phyloP scores from a whole-genome alignment of 1,140 invertebrate genomes.

The Apis cerana region DNA sequence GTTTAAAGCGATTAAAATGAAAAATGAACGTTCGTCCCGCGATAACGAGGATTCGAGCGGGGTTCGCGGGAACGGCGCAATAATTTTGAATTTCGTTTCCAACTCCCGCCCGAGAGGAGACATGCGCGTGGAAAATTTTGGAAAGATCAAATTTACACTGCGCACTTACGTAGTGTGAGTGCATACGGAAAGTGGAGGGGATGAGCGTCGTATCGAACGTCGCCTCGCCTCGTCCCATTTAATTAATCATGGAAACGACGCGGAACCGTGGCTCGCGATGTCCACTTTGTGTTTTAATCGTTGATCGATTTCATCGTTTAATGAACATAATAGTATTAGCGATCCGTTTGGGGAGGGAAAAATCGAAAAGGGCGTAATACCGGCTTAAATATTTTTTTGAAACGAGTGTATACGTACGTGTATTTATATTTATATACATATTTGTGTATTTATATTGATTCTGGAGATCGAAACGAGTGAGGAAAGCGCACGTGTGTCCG shows the following conservation, averaged over 20 bases:
- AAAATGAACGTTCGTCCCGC: constrained; percentile 38
- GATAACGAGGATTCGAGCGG: constrained; percentile 47
- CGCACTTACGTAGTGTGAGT: background rate
- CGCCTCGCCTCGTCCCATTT: constrained; percentile 18
- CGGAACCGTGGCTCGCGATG: constrained; percentile 7
- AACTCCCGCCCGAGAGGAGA: no score
- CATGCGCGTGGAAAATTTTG: no score
- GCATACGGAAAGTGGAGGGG: no score
- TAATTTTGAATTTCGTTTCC: no score
- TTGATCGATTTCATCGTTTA: constrained; percentile 24
- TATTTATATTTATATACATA: no score
- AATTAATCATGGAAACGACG: constrained; percentile 28
- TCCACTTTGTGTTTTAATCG: constrained; percentile 26
- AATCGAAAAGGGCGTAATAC: no score
- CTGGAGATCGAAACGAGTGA: no score
- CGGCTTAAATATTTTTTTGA: background rate
- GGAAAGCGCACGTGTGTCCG: no score
- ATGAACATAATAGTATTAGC: constrained; percentile 35
- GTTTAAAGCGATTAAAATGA: constrained; percentile 52
- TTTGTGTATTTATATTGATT: no score
- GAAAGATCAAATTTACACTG: background rate
- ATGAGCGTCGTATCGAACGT: background rate
- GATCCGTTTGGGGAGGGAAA: background rate
- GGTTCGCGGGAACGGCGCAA: no score
- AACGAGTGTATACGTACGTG: no score